A percentile compares a stretch with the other conserved stretches of the same genome.
Evolutionary conservation across 1,140 invertebrate genomes (phyloP).

Genomic region (Probaryconus sp.): DNA sequence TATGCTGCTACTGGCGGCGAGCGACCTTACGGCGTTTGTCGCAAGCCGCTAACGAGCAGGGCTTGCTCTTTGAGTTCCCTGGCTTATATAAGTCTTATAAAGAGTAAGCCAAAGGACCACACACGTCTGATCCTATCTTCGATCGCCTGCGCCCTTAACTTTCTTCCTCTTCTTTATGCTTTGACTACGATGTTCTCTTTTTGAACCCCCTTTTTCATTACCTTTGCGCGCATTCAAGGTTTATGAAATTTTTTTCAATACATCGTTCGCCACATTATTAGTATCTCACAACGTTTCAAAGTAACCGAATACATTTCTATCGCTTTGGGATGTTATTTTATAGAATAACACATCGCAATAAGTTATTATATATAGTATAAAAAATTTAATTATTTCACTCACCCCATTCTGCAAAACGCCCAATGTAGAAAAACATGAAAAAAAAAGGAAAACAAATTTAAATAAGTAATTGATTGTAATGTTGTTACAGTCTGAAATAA

Average conservation of each 20-base stretch:
- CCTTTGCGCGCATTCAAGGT: slow-evolving; percentile 40
- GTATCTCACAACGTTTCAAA: background rate
- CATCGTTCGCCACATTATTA: too few species aligned
- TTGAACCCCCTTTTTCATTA: slow-evolving; percentile 42
- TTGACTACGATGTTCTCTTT: slow-evolving; percentile 62
- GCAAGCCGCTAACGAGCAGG: slow-evolving; percentile 78
- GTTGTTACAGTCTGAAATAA: too few species aligned
- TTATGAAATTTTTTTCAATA: background rate
- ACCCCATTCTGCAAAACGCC: slow-evolving; percentile 73
- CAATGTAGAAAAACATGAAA: slow-evolving; percentile 15
- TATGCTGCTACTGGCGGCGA: slow-evolving; percentile 44
- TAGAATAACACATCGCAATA: too few species aligned
- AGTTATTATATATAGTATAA: too few species aligned
- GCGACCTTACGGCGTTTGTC: slow-evolving; percentile 72
- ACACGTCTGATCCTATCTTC: slow-evolving; percentile 78
- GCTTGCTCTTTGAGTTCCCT: slow-evolving; percentile 66
- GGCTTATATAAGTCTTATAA: slow-evolving; percentile 78
- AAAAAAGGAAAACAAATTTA: too few species aligned
- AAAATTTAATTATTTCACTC: slow-evolving; percentile 66
- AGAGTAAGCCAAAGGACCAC: slow-evolving; percentile 77
- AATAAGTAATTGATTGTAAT: too few species aligned
- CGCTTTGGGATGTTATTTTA: too few species aligned
- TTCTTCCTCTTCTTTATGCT: slow-evolving; percentile 63
- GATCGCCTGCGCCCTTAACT: slow-evolving; percentile 60
- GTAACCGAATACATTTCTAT: background rate